Evolutionary conservation across 2,797 vertebrate species (phyloP).

Genomic region (Chloroceryle inda): DNA sequence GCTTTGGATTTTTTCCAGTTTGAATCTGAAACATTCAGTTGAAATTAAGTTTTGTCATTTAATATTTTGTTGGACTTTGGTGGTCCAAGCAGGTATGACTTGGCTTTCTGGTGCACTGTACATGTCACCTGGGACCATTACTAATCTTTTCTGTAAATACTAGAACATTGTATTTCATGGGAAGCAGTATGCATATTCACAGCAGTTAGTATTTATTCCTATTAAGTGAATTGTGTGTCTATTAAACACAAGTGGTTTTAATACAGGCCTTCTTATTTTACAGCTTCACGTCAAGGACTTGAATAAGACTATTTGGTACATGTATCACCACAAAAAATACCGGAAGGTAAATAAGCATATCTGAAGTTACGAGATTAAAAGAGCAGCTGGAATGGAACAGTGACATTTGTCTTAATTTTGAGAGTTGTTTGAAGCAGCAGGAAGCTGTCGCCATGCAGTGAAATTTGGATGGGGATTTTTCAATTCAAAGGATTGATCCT

Average conservation of each 20-base stretch:
- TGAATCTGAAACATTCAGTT: not conserved
- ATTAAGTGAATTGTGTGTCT: not conserved
- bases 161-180: not conserved
- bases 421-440: not conserved
- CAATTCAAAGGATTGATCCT: not conserved
- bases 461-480: not conserved
- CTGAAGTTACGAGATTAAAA: not conserved
- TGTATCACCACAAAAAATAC: constrained; percentile 91
- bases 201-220: not conserved
- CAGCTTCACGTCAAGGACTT: constrained; percentile 90
- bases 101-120: not conserved
- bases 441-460: not conserved
- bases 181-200: not conserved
- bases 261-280: constrained; percentile 44
- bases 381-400: not conserved
- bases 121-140: not conserved
- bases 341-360: constrained; percentile 82
- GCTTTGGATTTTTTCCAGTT: not conserved
- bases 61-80: not conserved
- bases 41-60: not conserved
- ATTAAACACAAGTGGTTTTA: not conserved
- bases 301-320: constrained; percentile 88
- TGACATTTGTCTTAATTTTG: not conserved
- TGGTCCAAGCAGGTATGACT: not conserved
- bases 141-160: not conserved